Evolutionary conservation across 2,113 vertebrate genomes (phyloP), one percentile per base, ranked within the genome.

Genomic region (Lophochroa leadbeateri): DNA sequence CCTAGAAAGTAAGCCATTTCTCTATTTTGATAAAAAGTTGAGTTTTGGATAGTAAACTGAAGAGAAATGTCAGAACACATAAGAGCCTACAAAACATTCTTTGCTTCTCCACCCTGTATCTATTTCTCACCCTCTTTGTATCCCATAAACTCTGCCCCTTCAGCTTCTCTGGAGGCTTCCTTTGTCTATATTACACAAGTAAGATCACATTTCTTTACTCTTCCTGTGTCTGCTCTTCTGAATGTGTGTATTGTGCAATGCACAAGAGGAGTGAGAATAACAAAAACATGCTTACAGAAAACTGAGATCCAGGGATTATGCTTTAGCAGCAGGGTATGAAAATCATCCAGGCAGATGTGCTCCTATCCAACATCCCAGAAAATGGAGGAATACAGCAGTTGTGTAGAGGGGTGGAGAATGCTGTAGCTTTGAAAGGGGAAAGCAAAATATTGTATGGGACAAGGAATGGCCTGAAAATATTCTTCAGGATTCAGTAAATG

Each of bases 221-320:
- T 41, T 46, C 2, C 5, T 31, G 10, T 23, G 17, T 75, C 43
- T 81, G 18, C 35, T 95, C 15, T 64, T 84, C 23, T 50, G 41
- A 78, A 9, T 3, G 1, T 9, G 8, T n/a, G 6, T n/a, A 1
- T 65, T 71, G 37, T 5, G 11, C 27, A 43, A 7, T 35, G 23
- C 11, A 84, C 9, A 27, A 55, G 77, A 58, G 33, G 41, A 63
- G 68, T 18, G 39, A 33, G 37, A 58, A 33, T 55, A 35, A 11
- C 17, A 49, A 67, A 75, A 68, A 13, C 7, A 4, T 80, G 10
- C n/a, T 23, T 74, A 9, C 25, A 14, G 25, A 49, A 69, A 41
- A 5, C 10, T 0, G 53, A 39, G 24, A 17, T 69, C 11, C n/a
- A 27, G 13, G 25, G 15, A 2, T 19, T 72, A 15, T 2, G 2